Base-by-base conservation (phyloP, 2,888 invertebrate genomes). In the Kryphioiulus occultus region DNA sequence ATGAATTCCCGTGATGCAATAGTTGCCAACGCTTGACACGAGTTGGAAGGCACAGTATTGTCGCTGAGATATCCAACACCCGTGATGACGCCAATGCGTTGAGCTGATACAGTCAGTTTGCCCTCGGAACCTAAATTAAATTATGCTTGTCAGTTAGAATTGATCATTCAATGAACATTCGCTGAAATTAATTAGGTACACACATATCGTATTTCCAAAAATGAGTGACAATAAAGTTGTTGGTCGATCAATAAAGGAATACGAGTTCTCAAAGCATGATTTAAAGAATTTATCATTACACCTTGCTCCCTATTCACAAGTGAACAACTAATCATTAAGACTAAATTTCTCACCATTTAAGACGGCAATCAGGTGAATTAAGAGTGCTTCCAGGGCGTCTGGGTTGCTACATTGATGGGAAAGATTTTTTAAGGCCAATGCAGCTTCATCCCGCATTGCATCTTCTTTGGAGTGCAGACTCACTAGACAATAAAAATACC, bases 391-490 rank as follows among this genome's bases (percentile, higher is more conserved):
- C 44, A 98, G 93, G 0, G 95, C 94, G 26, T 93, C 93, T 0
- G 93, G 91, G 90, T 95, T 94, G 30, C 94, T 94, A 91, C 96
- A 96, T 91, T 96, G 95, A 87, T 93, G 91, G 0, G 96, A 95
- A 84, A 98, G 92, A 89, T 94, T 93, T 90, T 94, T 94, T 88
- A 96, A 94, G 12, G 96, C 96, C 86, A 93, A 93, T n/a, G 94
- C 94, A 0, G 98, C 96, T 91, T 95, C 95, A 7, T 93, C 93
- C 47, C 98, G 94, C 12, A 95, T 95, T 89, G 94, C 93, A 90
- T 95, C 96, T 85, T 97, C 96, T 91, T 97, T 97, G 0, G 97
- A 96, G 92, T 96, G 95, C 59, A 98, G 93, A 92, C 97, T 96
- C 88, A 95, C 96, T 95, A 91, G 2, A 91, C 91, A 88, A 59